phyloP scores from a whole-genome alignment of 1,140 invertebrate species.

The Cotesia vestalis region DNA sequence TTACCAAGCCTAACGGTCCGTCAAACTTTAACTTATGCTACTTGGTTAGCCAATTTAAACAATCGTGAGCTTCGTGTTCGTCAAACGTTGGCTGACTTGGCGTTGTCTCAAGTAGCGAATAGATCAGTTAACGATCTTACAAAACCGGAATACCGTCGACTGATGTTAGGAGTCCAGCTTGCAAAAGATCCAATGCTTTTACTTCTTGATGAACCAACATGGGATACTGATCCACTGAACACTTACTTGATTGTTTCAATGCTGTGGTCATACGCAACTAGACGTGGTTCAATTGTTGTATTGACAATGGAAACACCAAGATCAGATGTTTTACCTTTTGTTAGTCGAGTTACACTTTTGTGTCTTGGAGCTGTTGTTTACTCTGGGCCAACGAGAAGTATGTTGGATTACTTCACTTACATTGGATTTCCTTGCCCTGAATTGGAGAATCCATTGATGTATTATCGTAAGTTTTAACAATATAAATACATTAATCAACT shows the following conservation, averaged over 20 bases:
- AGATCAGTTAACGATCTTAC: slow-evolving; percentile 81
- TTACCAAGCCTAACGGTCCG: slow-evolving; percentile 85
- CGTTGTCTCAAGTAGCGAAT: slow-evolving; percentile 85
- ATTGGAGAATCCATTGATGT: slow-evolving; percentile 92
- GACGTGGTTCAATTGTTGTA: slow-evolving; percentile 87
- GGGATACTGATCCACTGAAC: slow-evolving; percentile 89
- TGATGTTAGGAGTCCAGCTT: slow-evolving; percentile 87
- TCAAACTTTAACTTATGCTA: slow-evolving; percentile 84
- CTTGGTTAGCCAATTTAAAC: slow-evolving; percentile 64
- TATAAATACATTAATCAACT: slow-evolving; percentile 7
- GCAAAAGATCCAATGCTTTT: slow-evolving; percentile 87
- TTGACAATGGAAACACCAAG: slow-evolving; percentile 92
- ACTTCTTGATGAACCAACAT: slow-evolving; percentile 89
- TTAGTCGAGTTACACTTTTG: slow-evolving; percentile 81
- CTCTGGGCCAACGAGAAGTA: slow-evolving; percentile 85
- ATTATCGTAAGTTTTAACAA: slow-evolving; percentile 78
- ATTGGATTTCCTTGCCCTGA: slow-evolving; percentile 94
- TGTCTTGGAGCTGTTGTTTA: slow-evolving; percentile 92
- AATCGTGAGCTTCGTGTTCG: slow-evolving; percentile 67
- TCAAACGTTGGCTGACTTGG: slow-evolving; percentile 89
- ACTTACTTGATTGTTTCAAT: slow-evolving; percentile 93
- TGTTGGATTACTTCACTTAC: slow-evolving; percentile 89
- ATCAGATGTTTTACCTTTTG: slow-evolving; percentile 91
- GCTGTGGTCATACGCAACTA: slow-evolving; percentile 89
- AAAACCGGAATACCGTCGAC: slow-evolving; percentile 82